Percentiles rank a stretch among this genome's conserved stretches.
Evolutionary conservation across 2,797 vertebrate genomes (phyloP).

Genomic region (Perdix hodgsoniae): DNA sequence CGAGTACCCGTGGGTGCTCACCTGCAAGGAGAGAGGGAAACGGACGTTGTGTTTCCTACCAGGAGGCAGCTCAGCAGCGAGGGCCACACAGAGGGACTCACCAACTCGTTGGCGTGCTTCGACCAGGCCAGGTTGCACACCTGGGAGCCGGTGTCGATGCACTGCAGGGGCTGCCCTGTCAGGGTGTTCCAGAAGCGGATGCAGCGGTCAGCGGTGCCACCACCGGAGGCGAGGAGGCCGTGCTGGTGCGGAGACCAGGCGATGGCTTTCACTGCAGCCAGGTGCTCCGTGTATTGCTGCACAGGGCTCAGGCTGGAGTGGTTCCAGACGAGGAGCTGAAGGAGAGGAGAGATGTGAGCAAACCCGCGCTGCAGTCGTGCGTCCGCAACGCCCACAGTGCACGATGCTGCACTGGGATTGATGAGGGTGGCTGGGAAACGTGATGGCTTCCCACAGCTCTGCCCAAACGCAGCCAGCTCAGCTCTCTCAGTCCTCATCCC

Average conservation of each 20-base stretch:
- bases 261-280: conserved; percentile 97
- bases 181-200: conserved; percentile 99
- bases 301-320: conserved; percentile 95
- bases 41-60: fast-evolving
- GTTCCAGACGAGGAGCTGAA: conserved; percentile 96
- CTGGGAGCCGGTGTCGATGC: conserved; percentile 96
- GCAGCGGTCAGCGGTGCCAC: conserved; percentile 96
- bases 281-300: conserved; percentile 97
- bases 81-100: conserved; percentile 65
- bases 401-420: fast-evolving
- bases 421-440: background rate
- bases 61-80: background rate
- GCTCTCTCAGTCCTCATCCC: background rate
- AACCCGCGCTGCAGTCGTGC: background rate
- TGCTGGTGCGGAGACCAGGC: conserved; percentile 99
- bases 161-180: conserved; percentile 95
- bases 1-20: conserved; percentile 98
- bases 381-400: background rate
- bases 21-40: conserved; percentile 77
- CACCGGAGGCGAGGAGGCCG: conserved; percentile 93
- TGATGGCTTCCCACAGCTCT: background rate
- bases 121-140: conserved; percentile 99
- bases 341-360: background rate
- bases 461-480: background rate
- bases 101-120: conserved; percentile 97